These are phyloP conservation scores for Sorex fumeus DNA, from an alignment of 2,113 vertebrate species.

Conservation along the genomic window DNA sequence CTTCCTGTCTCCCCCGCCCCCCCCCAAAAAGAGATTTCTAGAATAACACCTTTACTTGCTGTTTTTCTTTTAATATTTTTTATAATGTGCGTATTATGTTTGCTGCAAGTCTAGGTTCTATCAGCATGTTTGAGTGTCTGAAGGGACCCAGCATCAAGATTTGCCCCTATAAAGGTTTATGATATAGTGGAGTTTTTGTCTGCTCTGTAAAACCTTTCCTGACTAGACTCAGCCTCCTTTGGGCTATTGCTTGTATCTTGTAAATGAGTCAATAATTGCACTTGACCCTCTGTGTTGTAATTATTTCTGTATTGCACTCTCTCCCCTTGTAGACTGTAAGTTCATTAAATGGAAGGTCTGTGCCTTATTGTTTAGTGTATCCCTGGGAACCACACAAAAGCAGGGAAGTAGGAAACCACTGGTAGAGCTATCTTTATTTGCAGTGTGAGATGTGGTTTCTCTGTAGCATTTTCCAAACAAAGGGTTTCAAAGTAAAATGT, in stretches of 20 bases:
- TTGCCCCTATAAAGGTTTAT: conserved; percentile 8
- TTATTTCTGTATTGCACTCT: neutral
- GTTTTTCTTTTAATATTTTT: no score
- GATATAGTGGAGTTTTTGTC: neutral
- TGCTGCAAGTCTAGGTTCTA: neutral
- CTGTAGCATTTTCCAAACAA: conserved; percentile 4
- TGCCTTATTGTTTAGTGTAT: neutral
- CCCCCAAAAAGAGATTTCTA: no score
- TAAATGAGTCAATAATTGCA: conserved; percentile 8
- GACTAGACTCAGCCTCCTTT: neutral
- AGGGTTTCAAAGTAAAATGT: neutral
- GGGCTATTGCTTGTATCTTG: neutral
- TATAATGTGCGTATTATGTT: neutral
- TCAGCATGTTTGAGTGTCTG: neutral
- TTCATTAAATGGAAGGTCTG: neutral
- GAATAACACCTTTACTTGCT: no score
- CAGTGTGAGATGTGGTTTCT: neutral
- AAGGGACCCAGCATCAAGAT: neutral
- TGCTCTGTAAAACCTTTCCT: neutral
- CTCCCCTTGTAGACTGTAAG: neutral
- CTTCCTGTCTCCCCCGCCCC: no score
- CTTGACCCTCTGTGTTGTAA: neutral
- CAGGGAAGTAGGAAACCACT: neutral
- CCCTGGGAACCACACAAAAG: neutral
- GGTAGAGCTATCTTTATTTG: neutral